These are phyloP conservation scores for Ephydatia muelleri DNA, from an alignment of 37 sponge, comb jelly and placozoan species.

Conservation along the genomic window DNA sequence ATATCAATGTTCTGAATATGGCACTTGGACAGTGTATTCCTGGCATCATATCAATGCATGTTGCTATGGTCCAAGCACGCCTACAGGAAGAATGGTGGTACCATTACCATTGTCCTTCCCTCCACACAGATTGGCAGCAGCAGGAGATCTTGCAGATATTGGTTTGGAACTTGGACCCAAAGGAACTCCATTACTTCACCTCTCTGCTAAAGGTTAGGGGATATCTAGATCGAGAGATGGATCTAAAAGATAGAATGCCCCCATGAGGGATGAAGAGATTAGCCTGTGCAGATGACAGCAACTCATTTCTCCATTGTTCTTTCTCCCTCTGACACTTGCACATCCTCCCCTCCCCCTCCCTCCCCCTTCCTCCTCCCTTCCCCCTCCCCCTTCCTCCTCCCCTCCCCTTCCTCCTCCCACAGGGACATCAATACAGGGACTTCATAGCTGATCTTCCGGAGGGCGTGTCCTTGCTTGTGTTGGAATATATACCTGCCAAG, in stretches of 20 bases:
- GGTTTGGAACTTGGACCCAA: slow-evolving; percentile 45
- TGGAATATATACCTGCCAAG: slow-evolving; percentile 52
- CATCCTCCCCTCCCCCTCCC: no score
- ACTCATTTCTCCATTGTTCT: no score
- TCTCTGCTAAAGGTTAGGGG: slow-evolving; percentile 51
- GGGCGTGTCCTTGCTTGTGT: slow-evolving; percentile 8
- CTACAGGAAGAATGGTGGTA: no score
- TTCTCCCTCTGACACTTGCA: no score
- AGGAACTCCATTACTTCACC: slow-evolving; percentile 47
- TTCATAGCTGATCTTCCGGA: slow-evolving; percentile 47
- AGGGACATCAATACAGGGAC: slow-evolving; percentile 58
- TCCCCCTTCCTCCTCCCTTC: no score
- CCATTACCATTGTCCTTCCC: neutral
- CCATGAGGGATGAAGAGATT: neutral
- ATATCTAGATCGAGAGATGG: neutral
- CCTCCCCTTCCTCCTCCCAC: neutral
- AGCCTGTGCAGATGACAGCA: neutral
- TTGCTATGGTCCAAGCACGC: no score
- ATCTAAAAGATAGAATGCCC: neutral
- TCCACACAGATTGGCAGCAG: slow-evolving; percentile 65
- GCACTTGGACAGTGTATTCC: neutral
- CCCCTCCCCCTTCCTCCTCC: neutral
- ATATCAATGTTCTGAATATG: neutral
- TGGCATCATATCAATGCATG: neutral
- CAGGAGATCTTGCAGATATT: slow-evolving; percentile 66